phyloP scores from a whole-genome alignment of 1,140 invertebrate genomes.

The Ips typographus region DNA sequence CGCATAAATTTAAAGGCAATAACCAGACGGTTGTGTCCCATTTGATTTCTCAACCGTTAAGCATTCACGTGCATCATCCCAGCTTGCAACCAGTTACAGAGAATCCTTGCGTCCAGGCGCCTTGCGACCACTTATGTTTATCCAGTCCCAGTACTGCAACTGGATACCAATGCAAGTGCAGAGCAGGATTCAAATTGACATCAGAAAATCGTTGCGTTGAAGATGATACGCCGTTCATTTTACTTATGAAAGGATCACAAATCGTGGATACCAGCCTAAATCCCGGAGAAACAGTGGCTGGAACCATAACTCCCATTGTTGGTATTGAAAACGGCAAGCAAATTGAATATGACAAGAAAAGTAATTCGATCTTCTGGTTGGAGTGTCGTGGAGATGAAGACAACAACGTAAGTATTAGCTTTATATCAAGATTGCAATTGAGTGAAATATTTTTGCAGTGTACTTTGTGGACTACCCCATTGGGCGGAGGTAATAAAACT shows the following conservation, averaged over 20 bases:
- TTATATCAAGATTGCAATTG: neutral
- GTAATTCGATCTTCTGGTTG: slow-evolving; percentile 82
- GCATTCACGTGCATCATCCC: slow-evolving; percentile 92
- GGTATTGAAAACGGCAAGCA: slow-evolving; percentile 87
- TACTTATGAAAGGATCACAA: slow-evolving; percentile 88
- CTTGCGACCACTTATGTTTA: slow-evolving; percentile 91
- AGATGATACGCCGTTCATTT: slow-evolving; percentile 84
- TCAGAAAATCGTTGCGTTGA: slow-evolving; percentile 75
- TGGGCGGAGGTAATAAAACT: slow-evolving; percentile 84
- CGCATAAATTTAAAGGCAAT: slow-evolving; percentile 83
- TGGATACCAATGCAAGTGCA: slow-evolving; percentile 84
- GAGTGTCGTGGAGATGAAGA: slow-evolving; percentile 72
- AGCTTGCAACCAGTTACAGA: slow-evolving; percentile 82
- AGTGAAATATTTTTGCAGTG: slow-evolving; percentile 60
- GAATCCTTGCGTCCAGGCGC: slow-evolving; percentile 79
- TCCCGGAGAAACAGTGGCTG: slow-evolving; percentile 72
- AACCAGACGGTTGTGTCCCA: slow-evolving; percentile 94
- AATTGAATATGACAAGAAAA: slow-evolving; percentile 88
- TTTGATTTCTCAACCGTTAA: slow-evolving; percentile 90
- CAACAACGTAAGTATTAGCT: slow-evolving; percentile 60
- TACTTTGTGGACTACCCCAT: slow-evolving; percentile 80
- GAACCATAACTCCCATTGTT: slow-evolving; percentile 84
- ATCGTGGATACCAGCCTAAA: slow-evolving; percentile 81
- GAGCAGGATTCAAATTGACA: slow-evolving; percentile 77
- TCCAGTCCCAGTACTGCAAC: slow-evolving; percentile 69